Conservation (phyloP, 1,140 invertebrate genomes). For the Aphaenogaster floridana region DNA sequence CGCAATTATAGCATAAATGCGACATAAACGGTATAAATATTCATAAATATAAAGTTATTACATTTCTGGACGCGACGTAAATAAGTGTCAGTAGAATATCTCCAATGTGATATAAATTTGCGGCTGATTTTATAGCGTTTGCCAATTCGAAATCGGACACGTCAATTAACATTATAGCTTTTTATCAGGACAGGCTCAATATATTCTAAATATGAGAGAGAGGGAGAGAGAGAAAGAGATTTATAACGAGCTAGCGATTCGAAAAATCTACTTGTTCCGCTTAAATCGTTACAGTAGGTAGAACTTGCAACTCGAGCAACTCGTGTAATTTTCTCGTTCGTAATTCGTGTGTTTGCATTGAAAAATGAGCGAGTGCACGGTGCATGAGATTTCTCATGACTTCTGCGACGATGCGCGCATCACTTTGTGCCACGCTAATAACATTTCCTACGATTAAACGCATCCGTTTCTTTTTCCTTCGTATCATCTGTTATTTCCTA, state of each 20-base stretch:
- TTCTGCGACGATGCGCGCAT: constrained; percentile 47
- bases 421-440: constrained; percentile 55
- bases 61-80: neutral
- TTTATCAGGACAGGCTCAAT: neutral
- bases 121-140: neutral
- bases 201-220: neutral
- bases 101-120: neutral
- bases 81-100: neutral
- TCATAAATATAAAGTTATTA: neutral
- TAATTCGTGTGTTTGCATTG: constrained; percentile 63
- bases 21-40: constrained; percentile 39
- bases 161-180: neutral
- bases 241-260: constrained; percentile 31
- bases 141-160: neutral
- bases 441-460: constrained; percentile 52
- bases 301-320: neutral
- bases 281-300: constrained; percentile 42
- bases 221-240: neutral
- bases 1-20: constrained; percentile 36
- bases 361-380: constrained; percentile 59
- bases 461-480: constrained; percentile 47
- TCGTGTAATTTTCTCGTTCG: constrained; percentile 52
- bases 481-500: constrained; percentile 35
- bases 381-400: constrained; percentile 64
- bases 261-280: constrained; percentile 45